Base-by-base conservation (phyloP, 2,113 vertebrate genomes). In the Heterotis niloticus region DNA sequence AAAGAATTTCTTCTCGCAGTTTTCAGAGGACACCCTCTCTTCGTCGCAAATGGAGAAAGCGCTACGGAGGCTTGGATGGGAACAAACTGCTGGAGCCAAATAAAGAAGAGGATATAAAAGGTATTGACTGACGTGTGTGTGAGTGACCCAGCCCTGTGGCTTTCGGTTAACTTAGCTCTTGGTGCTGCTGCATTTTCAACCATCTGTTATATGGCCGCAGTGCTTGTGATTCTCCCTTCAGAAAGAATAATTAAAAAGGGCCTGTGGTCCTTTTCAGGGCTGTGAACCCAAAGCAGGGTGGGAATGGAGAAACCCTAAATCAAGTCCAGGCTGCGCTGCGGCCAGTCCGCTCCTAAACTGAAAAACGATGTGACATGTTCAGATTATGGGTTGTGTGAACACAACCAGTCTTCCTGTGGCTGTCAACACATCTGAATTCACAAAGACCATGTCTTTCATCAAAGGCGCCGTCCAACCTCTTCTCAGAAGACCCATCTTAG, bases 41-140 rank as follows among this genome's bases (percentile, higher is more conserved):
- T 64, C 85, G 88, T 73, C 87, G 88, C 10, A 91, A 91, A 80
- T 91, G 89, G 90, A 89, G 89, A 83, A 91, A 90, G 74, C 87
- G 88, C 7, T 90, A 91, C n/a, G 90, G 89, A n/a, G 90, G 88
- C 11, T 79, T 91, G 83, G 89, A 91, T 28, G 90, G 90, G 1
- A 90, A 89, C 83, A 91, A 91, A 78, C 82, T 91, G 62, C 88
- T 91, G 81, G 87, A 91, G 83, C 90, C 90, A 73, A 88, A 87
- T 29, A 83, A 86, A 70, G 90, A 90, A 14, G 83, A 86, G 3
- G 88, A 91, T 70, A 62, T 81, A 17, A 83, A 18, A 87, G 89
- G 88, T 90, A 70, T 44, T n/a, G n/a, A 54, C 26, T 12, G 10
- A 52, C 65, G 34, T 54, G 17, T 72, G 14, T 65, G 62, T 34